These are phyloP conservation scores for Drosophila pallidifrons DNA, from an alignment of 1,140 invertebrate species.

Conservation along the genomic window DNA sequence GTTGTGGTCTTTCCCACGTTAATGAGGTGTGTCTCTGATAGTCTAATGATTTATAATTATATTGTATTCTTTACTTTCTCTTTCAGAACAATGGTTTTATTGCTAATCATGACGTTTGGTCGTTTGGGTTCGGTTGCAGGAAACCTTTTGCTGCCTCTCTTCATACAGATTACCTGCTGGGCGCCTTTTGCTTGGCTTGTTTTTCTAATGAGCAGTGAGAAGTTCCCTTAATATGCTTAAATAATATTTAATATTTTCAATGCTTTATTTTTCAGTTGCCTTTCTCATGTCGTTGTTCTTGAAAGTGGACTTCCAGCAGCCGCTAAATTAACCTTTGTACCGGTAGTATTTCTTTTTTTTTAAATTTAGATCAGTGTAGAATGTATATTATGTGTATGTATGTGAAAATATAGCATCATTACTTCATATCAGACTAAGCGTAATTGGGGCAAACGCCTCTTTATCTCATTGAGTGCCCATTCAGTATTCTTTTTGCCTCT, in stretches of 20 bases:
- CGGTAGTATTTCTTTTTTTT: slow-evolving; percentile 10
- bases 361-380: background rate
- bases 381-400: background rate
- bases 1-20: slow-evolving; percentile 87
- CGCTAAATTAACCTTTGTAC: slow-evolving; percentile 39
- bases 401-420: background rate
- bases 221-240: background rate
- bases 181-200: slow-evolving; percentile 64
- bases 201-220: slow-evolving; percentile 61
- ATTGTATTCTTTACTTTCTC: background rate
- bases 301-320: slow-evolving; percentile 55
- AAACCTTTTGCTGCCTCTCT: slow-evolving; percentile 59
- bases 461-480: slow-evolving; percentile 13
- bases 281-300: slow-evolving; percentile 66
- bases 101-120: slow-evolving; percentile 73
- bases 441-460: background rate
- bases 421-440: background rate
- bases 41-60: background rate
- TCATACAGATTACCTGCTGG: slow-evolving; percentile 57
- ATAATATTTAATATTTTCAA: background rate
- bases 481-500: slow-evolving; percentile 8
- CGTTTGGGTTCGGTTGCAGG: slow-evolving; percentile 64
- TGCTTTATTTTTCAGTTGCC: slow-evolving; percentile 40
- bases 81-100: slow-evolving; percentile 65
- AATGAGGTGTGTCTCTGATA: slow-evolving; percentile 84